Conservation (phyloP, 2,797 vertebrate genomes). For the Martes flavigula region DNA sequence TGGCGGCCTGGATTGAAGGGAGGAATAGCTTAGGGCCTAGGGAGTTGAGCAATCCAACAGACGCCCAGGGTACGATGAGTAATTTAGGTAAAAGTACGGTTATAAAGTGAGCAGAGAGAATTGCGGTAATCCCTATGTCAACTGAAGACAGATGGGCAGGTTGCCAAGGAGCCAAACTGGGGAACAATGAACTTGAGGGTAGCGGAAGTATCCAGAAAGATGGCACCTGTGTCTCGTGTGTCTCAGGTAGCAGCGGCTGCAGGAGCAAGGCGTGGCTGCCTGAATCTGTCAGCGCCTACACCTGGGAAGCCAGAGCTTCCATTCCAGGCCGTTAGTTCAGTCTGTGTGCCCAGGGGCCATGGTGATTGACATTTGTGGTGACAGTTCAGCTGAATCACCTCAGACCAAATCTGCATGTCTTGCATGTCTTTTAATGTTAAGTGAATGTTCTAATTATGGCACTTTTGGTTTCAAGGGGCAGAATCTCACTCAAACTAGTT, state of each 20-base stretch:
- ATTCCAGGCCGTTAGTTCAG: neutral
- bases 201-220: neutral
- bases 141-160: neutral
- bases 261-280: neutral
- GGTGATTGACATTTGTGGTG: constrained; percentile 16
- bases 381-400: neutral
- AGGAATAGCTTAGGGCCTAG: neutral
- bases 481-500: neutral
- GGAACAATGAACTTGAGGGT: neutral
- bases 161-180: neutral
- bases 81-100: neutral
- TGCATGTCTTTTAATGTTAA: neutral
- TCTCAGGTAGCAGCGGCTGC: neutral
- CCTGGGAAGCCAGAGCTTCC: neutral
- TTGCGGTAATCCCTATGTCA: neutral
- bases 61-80: neutral
- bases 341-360: neutral
- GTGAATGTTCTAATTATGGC: neutral
- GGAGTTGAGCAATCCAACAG: neutral
- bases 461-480: neutral
- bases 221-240: neutral
- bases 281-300: neutral
- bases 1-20: neutral
- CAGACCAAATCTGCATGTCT: neutral
- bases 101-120: neutral